Evolutionary conservation across 2,888 invertebrate species (phyloP).

Genomic region (Eristalinus sepulchralis): DNA sequence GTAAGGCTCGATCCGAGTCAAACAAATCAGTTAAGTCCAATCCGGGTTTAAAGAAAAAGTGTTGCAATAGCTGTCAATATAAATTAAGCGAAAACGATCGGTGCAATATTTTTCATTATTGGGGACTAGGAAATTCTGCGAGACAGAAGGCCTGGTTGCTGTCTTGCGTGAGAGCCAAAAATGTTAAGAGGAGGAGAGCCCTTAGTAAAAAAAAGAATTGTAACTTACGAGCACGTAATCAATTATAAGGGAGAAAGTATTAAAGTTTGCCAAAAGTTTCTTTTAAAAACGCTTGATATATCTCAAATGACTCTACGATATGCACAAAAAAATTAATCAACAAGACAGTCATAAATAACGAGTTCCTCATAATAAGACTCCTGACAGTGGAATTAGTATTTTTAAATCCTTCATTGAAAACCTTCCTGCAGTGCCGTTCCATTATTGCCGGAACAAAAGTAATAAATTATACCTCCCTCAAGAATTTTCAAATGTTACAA

Average conservation of each 20-base stretch:
- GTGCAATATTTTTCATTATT: too few species aligned
- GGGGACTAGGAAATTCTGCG: constrained; percentile 38
- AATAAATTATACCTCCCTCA: constrained; percentile 39
- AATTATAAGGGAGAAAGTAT: constrained; percentile 24
- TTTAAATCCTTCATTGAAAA: constrained; percentile 50
- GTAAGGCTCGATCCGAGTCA: too few species aligned
- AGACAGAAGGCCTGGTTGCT: constrained; percentile 45
- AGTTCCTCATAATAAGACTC: constrained; percentile 35
- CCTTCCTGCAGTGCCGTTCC: constrained; percentile 52
- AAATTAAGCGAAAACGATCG: too few species aligned
- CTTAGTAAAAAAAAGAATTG: constrained; percentile 41
- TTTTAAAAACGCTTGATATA: constrained; percentile 57
- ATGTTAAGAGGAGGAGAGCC: too few species aligned
- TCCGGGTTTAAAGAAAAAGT: too few species aligned
- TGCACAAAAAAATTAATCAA: constrained; percentile 25
- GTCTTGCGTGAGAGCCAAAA: too few species aligned
- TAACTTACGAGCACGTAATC: too few species aligned
- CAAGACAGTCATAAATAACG: constrained; percentile 11
- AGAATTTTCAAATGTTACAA: constrained; percentile 43
- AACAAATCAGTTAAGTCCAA: too few species aligned
- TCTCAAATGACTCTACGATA: constrained; percentile 42
- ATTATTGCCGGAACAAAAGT: constrained; percentile 58
- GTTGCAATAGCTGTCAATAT: too few species aligned
- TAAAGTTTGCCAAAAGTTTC: constrained; percentile 58
- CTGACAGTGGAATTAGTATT: constrained; percentile 8